These are phyloP conservation scores for Psilopogon haemacephalus DNA, from an alignment of 2,113 vertebrate genomes.

Conservation along the genomic window DNA sequence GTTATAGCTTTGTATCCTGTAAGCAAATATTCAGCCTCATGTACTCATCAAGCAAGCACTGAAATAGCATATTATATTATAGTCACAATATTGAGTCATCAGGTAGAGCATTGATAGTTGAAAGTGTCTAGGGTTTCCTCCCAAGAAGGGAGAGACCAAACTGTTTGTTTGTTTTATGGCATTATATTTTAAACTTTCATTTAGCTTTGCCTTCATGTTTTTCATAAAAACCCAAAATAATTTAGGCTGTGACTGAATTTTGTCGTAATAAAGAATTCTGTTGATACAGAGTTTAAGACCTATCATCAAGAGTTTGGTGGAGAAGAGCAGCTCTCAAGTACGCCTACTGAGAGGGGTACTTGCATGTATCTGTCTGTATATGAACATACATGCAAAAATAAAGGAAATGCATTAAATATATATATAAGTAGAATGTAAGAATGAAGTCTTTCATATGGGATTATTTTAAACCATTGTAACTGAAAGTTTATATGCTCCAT, in stretches of 20 bases:
- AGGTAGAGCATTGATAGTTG: background rate
- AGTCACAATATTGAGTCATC: background rate
- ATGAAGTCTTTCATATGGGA: background rate
- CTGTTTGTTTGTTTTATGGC: background rate
- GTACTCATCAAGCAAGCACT: background rate
- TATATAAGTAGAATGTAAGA: background rate
- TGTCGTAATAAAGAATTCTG: slow-evolving; percentile 13
- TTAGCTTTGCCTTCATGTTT: background rate
- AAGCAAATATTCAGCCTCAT: background rate
- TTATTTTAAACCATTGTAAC: background rate
- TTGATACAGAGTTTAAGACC: background rate
- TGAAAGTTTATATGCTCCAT: background rate
- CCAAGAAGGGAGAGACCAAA: background rate
- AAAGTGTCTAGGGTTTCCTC: background rate
- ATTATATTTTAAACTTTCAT: slow-evolving; percentile 2
- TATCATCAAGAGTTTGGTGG: background rate
- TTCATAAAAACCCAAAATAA: slow-evolving; percentile 25
- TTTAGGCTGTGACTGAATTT: background rate
- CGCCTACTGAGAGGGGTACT: background rate
- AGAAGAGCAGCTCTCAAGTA: background rate
- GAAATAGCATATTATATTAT: background rate
- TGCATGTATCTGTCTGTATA: background rate
- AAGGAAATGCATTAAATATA: background rate
- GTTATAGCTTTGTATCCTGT: background rate
- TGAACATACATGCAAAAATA: background rate